Conservation (phyloP, 1,140 invertebrate species). For the Drosophila rufa region DNA sequence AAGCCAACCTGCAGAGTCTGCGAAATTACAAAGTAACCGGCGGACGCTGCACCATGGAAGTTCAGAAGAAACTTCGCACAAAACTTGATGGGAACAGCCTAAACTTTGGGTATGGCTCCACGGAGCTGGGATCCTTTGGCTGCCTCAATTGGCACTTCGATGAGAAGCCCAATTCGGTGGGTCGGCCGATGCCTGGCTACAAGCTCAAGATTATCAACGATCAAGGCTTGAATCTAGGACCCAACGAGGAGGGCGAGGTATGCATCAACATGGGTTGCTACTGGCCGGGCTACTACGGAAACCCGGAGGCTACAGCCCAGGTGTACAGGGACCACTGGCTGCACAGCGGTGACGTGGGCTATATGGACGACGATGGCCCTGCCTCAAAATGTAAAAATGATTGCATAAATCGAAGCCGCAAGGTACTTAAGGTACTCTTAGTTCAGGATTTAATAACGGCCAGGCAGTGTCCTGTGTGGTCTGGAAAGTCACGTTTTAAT, state of each 20-base stretch:
- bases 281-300: constrained; percentile 55
- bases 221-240: constrained; percentile 86
- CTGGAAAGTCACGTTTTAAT: not conserved
- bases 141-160: constrained; percentile 10
- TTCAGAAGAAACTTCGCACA: not conserved
- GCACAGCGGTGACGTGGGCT: constrained; percentile 88
- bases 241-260: constrained; percentile 88
- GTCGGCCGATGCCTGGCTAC: constrained; percentile 46
- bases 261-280: constrained; percentile 83
- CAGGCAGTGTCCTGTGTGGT: not conserved
- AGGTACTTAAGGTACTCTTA: not conserved
- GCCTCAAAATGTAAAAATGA: too few relatives aligned
- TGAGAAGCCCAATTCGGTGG: constrained; percentile 30
- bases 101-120: constrained; percentile 9
- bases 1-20: not conserved
- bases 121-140: constrained; percentile 10
- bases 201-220: constrained; percentile 82
- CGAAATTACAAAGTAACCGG: constrained; percentile 6
- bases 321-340: constrained; percentile 86
- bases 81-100: not conserved
- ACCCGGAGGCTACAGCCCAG: constrained; percentile 21
- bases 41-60: constrained; percentile 1
- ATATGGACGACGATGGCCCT: constrained; percentile 85
- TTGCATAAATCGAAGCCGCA: not conserved
- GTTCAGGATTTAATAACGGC: not conserved